Base-by-base conservation (phyloP, 2,888 invertebrate genomes). In the Drosophila engyochracea region DNA sequence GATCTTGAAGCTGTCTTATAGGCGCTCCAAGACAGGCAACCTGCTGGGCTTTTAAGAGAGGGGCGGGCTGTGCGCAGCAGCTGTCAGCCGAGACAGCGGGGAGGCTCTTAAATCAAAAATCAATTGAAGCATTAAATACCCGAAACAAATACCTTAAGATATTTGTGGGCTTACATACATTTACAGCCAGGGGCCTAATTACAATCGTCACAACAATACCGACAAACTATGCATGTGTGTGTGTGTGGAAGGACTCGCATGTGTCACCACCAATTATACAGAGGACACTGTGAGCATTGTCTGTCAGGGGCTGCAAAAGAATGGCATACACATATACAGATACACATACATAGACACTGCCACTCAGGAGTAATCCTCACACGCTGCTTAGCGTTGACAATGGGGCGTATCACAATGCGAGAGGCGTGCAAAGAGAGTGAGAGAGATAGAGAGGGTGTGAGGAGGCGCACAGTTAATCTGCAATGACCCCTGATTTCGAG, bases 241-340 rank as follows among this genome's bases (percentile, higher is more conserved):
- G 33, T 28, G 39, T n/a, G 37, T 28, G 37, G 39, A 55, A 59
- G 70, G 57, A 79, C 68, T 71, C 76, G 69, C 70, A 74, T 83
- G 74, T 90, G 90, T 91, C 88, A 89, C 81, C 84, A 89, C 78
- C 91, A 91, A 91, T 91, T 91, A 91, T 84, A 84, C 82, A 78
- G 82, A 83, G 79, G 86, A 85, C 82, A 82, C 82, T 82, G 83
- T 74, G 73, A 64, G 61, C 70, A 79, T 74, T 78, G 63, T 61
- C 59, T 65, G 58, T 35, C 39, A 41, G 62, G 49, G 54, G 52
- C 70, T 67, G 79, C 63, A 61, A 57, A 79, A 74, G 85, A 87
- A 88, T 85, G 82, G 57, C 64, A 73, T 57, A 60, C 52, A 33
- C 53, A 33, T 10, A 22, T 0, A 22, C 6, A 22, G 0, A 14